Base-by-base conservation (phyloP, 2,888 invertebrate species). In the Cantharis lateralis region DNA sequence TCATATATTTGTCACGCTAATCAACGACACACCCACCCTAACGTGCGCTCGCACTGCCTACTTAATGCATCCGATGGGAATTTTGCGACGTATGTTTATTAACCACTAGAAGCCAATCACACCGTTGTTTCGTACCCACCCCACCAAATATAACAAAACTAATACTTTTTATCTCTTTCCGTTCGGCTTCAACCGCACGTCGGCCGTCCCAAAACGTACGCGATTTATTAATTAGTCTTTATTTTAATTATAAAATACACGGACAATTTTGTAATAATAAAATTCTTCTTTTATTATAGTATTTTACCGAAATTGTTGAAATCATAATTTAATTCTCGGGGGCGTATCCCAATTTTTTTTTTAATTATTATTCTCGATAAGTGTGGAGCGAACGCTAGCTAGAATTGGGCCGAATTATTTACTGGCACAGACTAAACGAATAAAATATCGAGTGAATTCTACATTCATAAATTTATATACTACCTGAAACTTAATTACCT, bases 1-100 rank as follows among this genome's bases (percentile, higher is more conserved):
- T 85, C 85, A 86, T 85, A 82, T 80, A 83, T 75, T 82, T 80
- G 80, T 77, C 78, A 83, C 80, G 77, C 75, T 79, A 78, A 83
- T 79, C 78, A 78, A 78, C 76, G 81, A 83, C 82, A 79, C 78
- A 72, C 72, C 48, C 68, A 75, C 79, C 73, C 77, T 68, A 69
- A 62, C 62, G 26, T 62, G 63, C 68, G 15, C 48, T 48, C 18
- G 13, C 71, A 76, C 81, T 76, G 71, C 82, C 82, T 81, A 15
- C 15, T 11, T 18, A 68, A 20, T 11, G 18, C 62, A 15, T 32
- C 68, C 73, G 69, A 70, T 73, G 76, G 72, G 77, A 80, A 79
- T 70, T 72, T 20, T 66, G 69, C 16, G 68, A 82, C 82, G 77
- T 82, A 75, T 28, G 73, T 72, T 74, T 64, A 71, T 64, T 28